phyloP scores from a whole-genome alignment of 2,888 invertebrate genomes.

The Cataglyphis albicans region DNA sequence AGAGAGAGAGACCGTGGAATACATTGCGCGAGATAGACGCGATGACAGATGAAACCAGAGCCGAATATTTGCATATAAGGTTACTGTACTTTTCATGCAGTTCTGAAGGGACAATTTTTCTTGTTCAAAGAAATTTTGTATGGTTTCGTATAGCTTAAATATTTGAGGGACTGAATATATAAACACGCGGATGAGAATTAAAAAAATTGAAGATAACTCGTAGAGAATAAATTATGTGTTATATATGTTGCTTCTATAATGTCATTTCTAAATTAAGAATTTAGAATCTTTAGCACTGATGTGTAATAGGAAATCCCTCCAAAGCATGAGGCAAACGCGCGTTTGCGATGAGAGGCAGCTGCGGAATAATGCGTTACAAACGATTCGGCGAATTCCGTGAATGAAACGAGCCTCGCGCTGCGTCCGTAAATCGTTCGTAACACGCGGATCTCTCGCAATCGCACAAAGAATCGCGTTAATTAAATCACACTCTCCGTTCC shows the following conservation, averaged over 20 bases:
- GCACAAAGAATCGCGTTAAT: slow-evolving; percentile 50
- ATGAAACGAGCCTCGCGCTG: slow-evolving; percentile 35
- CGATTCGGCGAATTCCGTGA: slow-evolving; percentile 46
- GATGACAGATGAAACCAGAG: not conserved
- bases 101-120: not conserved
- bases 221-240: not conserved
- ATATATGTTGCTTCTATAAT: not conserved
- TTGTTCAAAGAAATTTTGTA: not conserved
- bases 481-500: slow-evolving; percentile 48
- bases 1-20: not conserved
- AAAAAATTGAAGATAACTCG: not conserved
- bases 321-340: slow-evolving; percentile 9
- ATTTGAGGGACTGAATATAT: not conserved
- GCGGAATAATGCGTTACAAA: slow-evolving; percentile 40
- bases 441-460: slow-evolving; percentile 34
- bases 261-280: not conserved
- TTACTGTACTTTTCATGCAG: not conserved
- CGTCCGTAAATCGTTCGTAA: slow-evolving; percentile 47
- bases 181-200: not conserved
- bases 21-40: slow-evolving; percentile 14
- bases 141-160: not conserved
- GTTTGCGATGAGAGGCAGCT: not conserved
- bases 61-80: slow-evolving; percentile 31
- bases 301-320: not conserved
- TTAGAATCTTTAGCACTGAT: not conserved